A percentile compares a stretch with the other conserved stretches of the same genome.
phyloP scores from a whole-genome alignment of 2,113 vertebrate genomes.

The Pangasianodon gigas region DNA sequence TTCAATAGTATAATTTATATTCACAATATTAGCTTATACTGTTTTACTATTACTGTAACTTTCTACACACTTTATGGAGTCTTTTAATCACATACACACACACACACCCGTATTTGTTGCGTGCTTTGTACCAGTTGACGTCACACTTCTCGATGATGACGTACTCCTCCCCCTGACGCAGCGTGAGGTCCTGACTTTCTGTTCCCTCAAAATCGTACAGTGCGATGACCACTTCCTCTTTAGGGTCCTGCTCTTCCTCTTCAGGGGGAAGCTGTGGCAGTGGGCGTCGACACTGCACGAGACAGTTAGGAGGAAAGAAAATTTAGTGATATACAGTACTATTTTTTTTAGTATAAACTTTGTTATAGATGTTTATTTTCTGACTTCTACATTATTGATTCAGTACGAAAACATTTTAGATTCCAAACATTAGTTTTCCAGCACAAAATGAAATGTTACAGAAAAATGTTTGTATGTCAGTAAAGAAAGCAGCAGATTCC shows the following conservation, averaged over 20 bases:
- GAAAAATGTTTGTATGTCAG: too few relatives aligned
- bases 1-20: not conserved
- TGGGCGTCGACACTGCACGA: slow-evolving; percentile 6
- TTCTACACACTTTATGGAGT: not conserved
- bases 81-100: not conserved
- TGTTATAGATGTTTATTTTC: too few relatives aligned
- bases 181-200: slow-evolving; percentile 84
- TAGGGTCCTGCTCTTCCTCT: slow-evolving; percentile 58
- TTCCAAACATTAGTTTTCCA: too few relatives aligned
- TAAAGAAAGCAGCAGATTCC: too few relatives aligned
- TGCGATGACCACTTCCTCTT: slow-evolving; percentile 81
- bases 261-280: slow-evolving; percentile 65
- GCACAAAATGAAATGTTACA: too few relatives aligned
- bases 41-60: not conserved
- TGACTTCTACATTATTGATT: too few relatives aligned
- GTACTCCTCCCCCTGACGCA: slow-evolving; percentile 86
- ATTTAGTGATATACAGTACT: not conserved
- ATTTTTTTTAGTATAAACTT: too few relatives aligned
- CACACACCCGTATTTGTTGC: slow-evolving; percentile 83
- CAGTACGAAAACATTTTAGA: too few relatives aligned
- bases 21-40: not conserved
- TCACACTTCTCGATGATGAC: slow-evolving; percentile 85
- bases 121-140: slow-evolving; percentile 88
- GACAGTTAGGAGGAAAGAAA: not conserved
- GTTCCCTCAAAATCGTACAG: slow-evolving; percentile 86